Conservation (phyloP, 2,113 vertebrate species). For the Bos indicus region DNA sequence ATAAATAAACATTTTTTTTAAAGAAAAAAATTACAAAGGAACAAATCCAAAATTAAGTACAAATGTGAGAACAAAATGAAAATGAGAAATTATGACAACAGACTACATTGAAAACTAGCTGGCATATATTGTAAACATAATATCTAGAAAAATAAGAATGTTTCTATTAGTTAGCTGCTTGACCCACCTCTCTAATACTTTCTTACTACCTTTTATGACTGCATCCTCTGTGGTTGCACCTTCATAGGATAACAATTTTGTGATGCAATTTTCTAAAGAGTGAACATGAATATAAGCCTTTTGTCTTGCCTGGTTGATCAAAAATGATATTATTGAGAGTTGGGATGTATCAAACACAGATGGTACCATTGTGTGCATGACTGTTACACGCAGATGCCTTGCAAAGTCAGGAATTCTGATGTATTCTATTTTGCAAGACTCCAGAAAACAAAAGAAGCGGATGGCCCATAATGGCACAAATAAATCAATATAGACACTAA, state of each 20-base stretch:
- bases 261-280: background rate
- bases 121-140: background rate
- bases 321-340: background rate
- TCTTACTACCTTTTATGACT: background rate
- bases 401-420: background rate
- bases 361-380: background rate
- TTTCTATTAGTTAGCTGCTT: background rate
- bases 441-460: background rate
- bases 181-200: background rate
- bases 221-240: background rate
- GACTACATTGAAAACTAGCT: background rate
- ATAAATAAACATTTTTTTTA: background rate
- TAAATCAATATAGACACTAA: too few relatives aligned
- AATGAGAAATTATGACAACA: background rate
- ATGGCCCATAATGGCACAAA: background rate
- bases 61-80: background rate
- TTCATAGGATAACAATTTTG: background rate
- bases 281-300: background rate
- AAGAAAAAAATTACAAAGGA: background rate
- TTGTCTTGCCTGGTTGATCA: background rate
- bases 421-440: background rate
- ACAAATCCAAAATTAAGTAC: background rate
- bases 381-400: background rate
- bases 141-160: background rate
- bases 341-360: background rate